These are phyloP conservation scores for Fregata magnificens DNA, from an alignment of 2,113 vertebrate genomes.

Conservation along the genomic window DNA sequence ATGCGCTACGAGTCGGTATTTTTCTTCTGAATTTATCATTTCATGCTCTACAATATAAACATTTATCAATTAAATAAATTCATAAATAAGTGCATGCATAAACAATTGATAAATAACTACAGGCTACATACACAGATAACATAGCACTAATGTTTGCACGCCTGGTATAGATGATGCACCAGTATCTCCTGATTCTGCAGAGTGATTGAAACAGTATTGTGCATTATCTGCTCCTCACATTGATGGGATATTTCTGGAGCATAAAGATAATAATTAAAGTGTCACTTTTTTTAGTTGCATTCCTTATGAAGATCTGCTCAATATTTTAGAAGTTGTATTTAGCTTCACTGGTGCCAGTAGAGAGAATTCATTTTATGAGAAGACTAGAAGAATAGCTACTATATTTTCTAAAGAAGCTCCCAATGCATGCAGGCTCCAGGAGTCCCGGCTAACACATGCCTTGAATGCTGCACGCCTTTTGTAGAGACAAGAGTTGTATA, in stretches of 20 bases:
- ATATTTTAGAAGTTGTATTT: constrained; percentile 37
- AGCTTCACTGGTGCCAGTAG: constrained; percentile 27
- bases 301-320: constrained; percentile 28
- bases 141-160: not conserved
- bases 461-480: not conserved
- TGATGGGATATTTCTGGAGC: constrained; percentile 50
- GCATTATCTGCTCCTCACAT: constrained; percentile 9
- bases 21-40: not conserved
- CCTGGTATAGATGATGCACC: not conserved
- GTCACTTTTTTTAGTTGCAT: constrained; percentile 35
- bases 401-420: not conserved
- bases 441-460: not conserved
- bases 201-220: not conserved
- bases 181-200: not conserved
- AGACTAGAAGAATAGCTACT: not conserved
- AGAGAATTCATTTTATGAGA: not conserved
- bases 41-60: not conserved
- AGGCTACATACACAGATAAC: not conserved
- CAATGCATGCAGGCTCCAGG: not conserved
- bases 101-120: constrained; percentile 3
- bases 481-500: not conserved
- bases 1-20: rapidly evolving
- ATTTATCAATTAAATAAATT: constrained; percentile 19
- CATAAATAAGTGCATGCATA: constrained; percentile 3
- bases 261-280: constrained; percentile 49